A percentile compares a stretch with the other conserved stretches of the same genome.
phyloP scores from a whole-genome alignment of 2,113 vertebrate genomes.

The Chascanopsetta lugubris region DNA sequence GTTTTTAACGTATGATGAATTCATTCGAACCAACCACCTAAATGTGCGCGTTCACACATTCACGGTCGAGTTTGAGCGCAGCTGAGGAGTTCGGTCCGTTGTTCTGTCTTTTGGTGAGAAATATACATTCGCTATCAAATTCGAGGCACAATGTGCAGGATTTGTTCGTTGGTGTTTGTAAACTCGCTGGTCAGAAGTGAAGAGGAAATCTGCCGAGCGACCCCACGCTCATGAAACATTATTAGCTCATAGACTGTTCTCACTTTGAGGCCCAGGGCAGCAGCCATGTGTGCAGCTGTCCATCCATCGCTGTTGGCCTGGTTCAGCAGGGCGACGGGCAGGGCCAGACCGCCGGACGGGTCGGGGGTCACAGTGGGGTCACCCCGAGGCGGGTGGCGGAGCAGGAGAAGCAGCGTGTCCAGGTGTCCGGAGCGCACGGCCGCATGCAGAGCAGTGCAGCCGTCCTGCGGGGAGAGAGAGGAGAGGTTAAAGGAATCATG shows the following conservation, averaged over 20 bases:
- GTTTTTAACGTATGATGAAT: no score
- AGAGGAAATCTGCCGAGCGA: no score
- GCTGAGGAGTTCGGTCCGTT: no score
- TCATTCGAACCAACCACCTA: no score
- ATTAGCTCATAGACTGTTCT: slow-evolving; percentile 2
- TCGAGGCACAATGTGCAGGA: no score
- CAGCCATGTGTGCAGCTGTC: slow-evolving; percentile 94
- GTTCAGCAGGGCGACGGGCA: slow-evolving; percentile 85
- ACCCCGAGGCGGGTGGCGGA: slow-evolving; percentile 73
- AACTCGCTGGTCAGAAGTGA: no score
- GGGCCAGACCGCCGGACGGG: slow-evolving; percentile 5
- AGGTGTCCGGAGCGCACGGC: slow-evolving; percentile 89
- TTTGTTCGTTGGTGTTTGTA: no score
- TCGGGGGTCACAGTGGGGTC: slow-evolving; percentile 37
- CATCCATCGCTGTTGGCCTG: slow-evolving; percentile 89
- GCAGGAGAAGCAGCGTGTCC: slow-evolving; percentile 87
- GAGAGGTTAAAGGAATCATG: background rate
- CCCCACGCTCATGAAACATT: background rate
- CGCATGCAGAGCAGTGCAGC: slow-evolving; percentile 89
- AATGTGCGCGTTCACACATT: no score
- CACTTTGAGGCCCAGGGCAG: slow-evolving; percentile 95
- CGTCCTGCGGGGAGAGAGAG: slow-evolving; percentile 80
- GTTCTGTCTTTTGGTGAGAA: no score
- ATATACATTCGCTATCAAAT: no score
- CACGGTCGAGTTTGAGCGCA: background rate